Base-by-base conservation (phyloP, 2,888 invertebrate species). In the Podabrus alpinus region DNA sequence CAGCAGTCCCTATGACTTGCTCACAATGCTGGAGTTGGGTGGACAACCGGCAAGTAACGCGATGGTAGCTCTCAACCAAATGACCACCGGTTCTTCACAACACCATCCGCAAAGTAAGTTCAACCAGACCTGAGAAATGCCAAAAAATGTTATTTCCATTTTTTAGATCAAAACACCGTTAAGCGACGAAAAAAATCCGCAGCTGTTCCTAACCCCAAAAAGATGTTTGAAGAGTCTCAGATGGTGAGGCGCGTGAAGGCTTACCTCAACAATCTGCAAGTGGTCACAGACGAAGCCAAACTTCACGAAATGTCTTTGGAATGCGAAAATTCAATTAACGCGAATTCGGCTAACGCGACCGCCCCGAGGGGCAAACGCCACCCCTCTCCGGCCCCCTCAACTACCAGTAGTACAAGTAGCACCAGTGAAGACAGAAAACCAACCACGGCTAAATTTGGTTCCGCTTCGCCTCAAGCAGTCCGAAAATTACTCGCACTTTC, bases 201-300 rank as follows among this genome's bases (percentile, higher is more conserved):
- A 25, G 94, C 96, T 24, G 94, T 96, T 4, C 96, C 96, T 1
- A 98, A 98, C 88, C 96, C 97, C 69, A 98, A 98, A 88, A 98
- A 97, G 87, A 98, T 98, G 97, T 98, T 97, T 87, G 98, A 98
- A 87, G 98, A 98, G 89, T 97, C 98, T 25, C 97, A 98, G 88
- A 99, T 99, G 99, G 97, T 98, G 72, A 91, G 98, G 25, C 91
- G 98, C 73, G 98, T 99, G 5, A 97, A 98, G 86, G 95, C 98
- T 2, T 99, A 99, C 88, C 90, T 99, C 75, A 94, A 94, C 80
- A 94, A 96, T 83, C 92, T 99, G 90, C 94, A 96, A 82, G 95
- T 97, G 7, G 95, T 96, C 82, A 95, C 94, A 11, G 97, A 98
- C 85, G 99, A 99, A 87, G 94, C 95, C 81, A 92, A 94, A 74